Percentiles rank a stretch among this genome's conserved stretches.
Conservation (phyloP, 2,888 invertebrate genomes). For the Eilema depressum region DNA sequence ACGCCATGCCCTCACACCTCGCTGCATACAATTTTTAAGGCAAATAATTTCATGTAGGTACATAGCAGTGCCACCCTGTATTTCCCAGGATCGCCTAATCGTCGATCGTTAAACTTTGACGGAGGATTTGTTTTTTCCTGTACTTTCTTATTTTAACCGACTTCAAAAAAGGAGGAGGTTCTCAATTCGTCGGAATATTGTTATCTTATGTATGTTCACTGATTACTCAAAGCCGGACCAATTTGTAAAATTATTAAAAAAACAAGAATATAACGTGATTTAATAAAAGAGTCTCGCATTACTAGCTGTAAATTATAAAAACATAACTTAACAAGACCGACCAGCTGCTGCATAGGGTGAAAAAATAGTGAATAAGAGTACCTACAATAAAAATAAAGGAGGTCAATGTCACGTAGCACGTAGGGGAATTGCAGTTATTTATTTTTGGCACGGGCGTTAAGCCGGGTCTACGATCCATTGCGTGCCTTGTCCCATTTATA, state of each 20-base stretch:
- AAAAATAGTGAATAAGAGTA: neutral
- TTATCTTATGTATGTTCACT: too few species aligned
- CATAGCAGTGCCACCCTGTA: too few species aligned
- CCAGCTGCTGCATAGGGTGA: neutral
- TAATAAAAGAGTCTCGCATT: neutral
- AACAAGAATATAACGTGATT: neutral
- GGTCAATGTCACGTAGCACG: neutral
- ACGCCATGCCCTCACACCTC: neutral
- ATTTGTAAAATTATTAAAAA: too few species aligned
- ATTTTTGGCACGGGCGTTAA: constrained; percentile 24
- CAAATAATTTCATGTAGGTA: too few species aligned
- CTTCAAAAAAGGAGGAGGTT: too few species aligned
- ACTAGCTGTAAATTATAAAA: neutral
- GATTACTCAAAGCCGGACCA: too few species aligned
- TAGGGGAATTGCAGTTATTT: neutral
- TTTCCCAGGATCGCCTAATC: too few species aligned
- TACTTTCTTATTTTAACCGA: neutral
- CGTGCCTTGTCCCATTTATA: constrained; percentile 70
- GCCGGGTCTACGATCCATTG: constrained; percentile 56
- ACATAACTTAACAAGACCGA: neutral
- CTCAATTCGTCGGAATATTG: too few species aligned
- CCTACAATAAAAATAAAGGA: neutral
- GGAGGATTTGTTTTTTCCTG: too few species aligned
- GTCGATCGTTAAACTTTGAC: too few species aligned
- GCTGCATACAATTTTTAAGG: neutral